A percentile compares a stretch with the other conserved stretches of the same genome.
Evolutionary conservation across 2,113 vertebrate species (phyloP).

Genomic region (Periophthalmodon schlosseri): DNA sequence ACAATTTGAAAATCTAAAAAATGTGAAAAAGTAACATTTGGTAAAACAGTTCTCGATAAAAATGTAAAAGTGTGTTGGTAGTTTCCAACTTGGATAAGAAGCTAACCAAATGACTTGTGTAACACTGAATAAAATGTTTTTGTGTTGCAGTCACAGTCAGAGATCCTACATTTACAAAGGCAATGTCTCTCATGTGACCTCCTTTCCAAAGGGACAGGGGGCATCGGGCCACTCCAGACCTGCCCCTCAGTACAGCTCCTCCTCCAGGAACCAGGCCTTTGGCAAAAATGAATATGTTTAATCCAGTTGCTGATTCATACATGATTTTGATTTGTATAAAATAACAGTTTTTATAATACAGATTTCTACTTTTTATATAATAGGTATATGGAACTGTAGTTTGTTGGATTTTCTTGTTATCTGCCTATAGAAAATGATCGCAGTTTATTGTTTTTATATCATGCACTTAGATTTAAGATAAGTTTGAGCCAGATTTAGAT

Average conservation of each 20-base stretch:
- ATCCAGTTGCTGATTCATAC: constrained; percentile 10
- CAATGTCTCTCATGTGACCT: constrained; percentile 79
- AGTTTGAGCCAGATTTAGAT: too few relatives aligned
- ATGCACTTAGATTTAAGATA: not conserved
- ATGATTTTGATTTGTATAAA: not conserved
- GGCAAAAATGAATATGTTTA: constrained; percentile 81
- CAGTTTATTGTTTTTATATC: not conserved
- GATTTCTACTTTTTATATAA: not conserved
- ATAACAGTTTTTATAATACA: not conserved
- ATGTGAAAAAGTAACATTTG: not conserved
- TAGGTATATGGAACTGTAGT: not conserved
- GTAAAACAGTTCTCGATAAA: not conserved
- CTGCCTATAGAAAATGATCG: not conserved
- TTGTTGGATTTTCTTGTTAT: not conserved
- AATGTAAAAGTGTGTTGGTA: not conserved
- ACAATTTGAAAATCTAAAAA: not conserved
- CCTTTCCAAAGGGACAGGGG: constrained; percentile 75
- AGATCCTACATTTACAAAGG: constrained; percentile 78
- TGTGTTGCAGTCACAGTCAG: constrained; percentile 54
- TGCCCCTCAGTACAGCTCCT: constrained; percentile 61
- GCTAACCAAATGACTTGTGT: not conserved
- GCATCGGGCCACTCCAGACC: constrained; percentile 68
- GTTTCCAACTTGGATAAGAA: not conserved
- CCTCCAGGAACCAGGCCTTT: constrained; percentile 72
- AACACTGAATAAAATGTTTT: not conserved